phyloP scores from a whole-genome alignment of 2,797 vertebrate genomes.

The Coreius guichenoti region DNA sequence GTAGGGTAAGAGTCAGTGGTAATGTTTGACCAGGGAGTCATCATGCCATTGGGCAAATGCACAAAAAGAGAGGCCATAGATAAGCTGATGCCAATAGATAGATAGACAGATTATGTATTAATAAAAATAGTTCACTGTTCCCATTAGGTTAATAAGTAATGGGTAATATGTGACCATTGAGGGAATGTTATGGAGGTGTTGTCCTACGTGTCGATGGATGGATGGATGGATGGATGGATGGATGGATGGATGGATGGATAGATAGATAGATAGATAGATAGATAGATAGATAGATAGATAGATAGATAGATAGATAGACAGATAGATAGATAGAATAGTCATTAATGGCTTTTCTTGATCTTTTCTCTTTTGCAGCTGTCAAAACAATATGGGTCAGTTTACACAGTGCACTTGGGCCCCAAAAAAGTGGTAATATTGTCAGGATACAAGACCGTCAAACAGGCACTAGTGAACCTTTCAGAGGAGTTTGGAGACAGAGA shows the following conservation, averaged over 20 bases:
- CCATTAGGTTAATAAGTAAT: background rate
- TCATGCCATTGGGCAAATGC: background rate
- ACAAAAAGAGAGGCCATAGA: background rate
- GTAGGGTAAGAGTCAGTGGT: background rate
- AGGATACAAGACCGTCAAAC: constrained; percentile 73
- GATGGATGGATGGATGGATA: too few species aligned
- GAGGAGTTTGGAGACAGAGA: constrained; percentile 74
- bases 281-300: background rate
- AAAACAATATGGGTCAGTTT: constrained; percentile 72
- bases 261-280: background rate
- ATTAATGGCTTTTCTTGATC: background rate
- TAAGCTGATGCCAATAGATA: constrained; percentile 49
- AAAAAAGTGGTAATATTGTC: constrained; percentile 74
- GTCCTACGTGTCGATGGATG: background rate
- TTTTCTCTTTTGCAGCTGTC: constrained; percentile 67
- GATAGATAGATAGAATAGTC: background rate
- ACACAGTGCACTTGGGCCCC: constrained; percentile 70
- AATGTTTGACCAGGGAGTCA: background rate
- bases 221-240: background rate
- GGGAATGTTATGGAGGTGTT: background rate
- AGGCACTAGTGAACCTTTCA: constrained; percentile 71
- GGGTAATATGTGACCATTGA: background rate
- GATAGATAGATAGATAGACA: background rate
- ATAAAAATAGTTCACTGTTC: background rate
- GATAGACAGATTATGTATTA: constrained; percentile 28